Evolutionary conservation across 2,113 vertebrate genomes (phyloP).

Genomic region (Geococcyx californianus): DNA sequence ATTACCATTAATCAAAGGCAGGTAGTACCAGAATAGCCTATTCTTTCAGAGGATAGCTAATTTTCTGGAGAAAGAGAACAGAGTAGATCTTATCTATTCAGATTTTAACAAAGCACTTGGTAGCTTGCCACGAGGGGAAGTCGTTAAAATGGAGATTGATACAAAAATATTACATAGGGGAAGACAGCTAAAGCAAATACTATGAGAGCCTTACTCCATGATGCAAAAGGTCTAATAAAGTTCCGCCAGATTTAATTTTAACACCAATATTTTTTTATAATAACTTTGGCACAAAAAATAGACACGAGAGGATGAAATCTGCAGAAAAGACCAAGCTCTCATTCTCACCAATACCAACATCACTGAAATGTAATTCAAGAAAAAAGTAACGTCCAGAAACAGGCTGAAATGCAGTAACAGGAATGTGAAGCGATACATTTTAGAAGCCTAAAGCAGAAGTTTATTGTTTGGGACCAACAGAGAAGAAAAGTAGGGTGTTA

Average conservation of each 20-base stretch:
- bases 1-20: neutral
- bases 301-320: neutral
- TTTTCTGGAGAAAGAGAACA: constrained; percentile 2
- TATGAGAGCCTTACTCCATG: neutral
- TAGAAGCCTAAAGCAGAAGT: neutral
- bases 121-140: neutral
- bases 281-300: neutral
- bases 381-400: neutral
- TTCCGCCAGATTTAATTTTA: neutral
- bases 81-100: neutral
- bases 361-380: neutral
- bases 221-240: neutral
- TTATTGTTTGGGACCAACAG: neutral
- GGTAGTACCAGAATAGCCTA: neutral
- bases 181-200: neutral
- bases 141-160: neutral
- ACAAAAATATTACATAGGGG: neutral
- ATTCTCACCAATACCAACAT: neutral
- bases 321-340: neutral
- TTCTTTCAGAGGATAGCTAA: neutral
- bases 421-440: neutral
- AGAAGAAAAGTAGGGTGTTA: neutral
- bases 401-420: neutral
- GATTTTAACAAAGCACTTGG: neutral
- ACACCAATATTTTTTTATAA: neutral